These are phyloP conservation scores for Orientallactaga sibirica DNA, from an alignment of 2,797 vertebrate genomes.

Conservation along the genomic window DNA sequence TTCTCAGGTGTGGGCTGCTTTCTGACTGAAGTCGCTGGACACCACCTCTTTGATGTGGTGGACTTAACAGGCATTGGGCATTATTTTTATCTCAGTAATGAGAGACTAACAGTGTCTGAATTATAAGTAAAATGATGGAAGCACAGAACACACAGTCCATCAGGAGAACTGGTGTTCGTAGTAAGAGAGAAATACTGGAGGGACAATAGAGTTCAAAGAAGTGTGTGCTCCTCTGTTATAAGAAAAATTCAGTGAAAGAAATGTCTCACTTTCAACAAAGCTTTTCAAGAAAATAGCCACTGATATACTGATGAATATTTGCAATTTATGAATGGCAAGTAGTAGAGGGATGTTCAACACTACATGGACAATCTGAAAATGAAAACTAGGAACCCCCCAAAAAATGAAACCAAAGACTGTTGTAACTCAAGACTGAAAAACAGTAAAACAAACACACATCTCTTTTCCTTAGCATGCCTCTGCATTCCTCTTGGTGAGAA, in stretches of 20 bases:
- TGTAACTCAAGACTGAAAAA: not conserved
- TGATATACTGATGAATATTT: not conserved
- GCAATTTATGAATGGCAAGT: constrained; percentile 1
- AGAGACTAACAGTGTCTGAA: not conserved
- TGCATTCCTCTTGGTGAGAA: too few relatives aligned
- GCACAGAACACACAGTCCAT: not conserved
- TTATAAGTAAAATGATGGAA: not conserved
- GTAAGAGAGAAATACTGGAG: not conserved
- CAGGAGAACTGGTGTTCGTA: not conserved
- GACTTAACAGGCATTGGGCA: not conserved
- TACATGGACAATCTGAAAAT: not conserved
- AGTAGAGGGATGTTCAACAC: not conserved
- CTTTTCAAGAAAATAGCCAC: not conserved
- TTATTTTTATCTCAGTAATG: constrained; percentile 37
- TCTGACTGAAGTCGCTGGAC: not conserved
- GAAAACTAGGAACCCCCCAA: not conserved
- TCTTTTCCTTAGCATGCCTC: too few relatives aligned
- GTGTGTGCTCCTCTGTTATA: not conserved
- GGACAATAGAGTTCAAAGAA: not conserved
- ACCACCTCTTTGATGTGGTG: not conserved
- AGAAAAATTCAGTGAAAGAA: not conserved
- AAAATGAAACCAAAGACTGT: not conserved
- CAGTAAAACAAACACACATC: not conserved
- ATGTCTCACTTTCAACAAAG: not conserved
- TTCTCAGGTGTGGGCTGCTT: not conserved